Conservation (phyloP, 2,113 vertebrate species). For the Oncorhynchus masou region DNA sequence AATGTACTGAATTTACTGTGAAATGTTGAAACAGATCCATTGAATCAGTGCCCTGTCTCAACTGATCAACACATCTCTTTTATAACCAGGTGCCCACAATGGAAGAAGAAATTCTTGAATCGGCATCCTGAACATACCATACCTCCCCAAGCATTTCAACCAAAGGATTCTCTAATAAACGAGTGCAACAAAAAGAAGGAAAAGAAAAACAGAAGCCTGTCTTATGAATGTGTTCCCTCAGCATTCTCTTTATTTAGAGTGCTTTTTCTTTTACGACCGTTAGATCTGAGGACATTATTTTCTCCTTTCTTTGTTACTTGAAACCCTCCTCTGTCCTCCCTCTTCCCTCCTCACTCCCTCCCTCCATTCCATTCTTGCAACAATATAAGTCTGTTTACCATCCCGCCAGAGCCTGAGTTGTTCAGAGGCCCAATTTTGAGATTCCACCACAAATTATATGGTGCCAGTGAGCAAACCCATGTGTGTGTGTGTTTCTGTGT, state of each 20-base stretch:
- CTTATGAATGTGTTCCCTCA: not conserved
- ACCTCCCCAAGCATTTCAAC: conserved; percentile 6
- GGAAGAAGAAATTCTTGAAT: not conserved
- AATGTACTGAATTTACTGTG: not conserved
- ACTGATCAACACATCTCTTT: conserved; percentile 1
- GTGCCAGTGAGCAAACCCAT: conserved; percentile 18
- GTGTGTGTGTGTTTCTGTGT: conserved; percentile 17
- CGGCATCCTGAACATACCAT: conserved; percentile 38
- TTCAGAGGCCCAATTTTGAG: conserved; percentile 47
- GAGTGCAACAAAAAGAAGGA: not conserved
- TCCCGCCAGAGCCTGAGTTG: conserved; percentile 35
- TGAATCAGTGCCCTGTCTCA: not conserved
- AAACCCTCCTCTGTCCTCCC: not conserved
- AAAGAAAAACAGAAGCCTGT: conserved; percentile 13
- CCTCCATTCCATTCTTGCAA: conserved; percentile 35
- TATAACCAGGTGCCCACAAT: not conserved
- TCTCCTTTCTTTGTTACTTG: conserved; percentile 40
- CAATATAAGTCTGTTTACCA: conserved; percentile 43
- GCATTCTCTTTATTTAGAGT: too few relatives aligned
- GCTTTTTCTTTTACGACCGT: too few relatives aligned
- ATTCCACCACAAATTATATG: conserved; percentile 55
- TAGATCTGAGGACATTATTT: conserved; percentile 19
- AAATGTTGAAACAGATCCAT: not conserved
- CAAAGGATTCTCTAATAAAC: conserved; percentile 3
- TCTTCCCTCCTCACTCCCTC: not conserved